phyloP scores from a whole-genome alignment of 2,797 vertebrate genomes.

The Vultur gryphus region DNA sequence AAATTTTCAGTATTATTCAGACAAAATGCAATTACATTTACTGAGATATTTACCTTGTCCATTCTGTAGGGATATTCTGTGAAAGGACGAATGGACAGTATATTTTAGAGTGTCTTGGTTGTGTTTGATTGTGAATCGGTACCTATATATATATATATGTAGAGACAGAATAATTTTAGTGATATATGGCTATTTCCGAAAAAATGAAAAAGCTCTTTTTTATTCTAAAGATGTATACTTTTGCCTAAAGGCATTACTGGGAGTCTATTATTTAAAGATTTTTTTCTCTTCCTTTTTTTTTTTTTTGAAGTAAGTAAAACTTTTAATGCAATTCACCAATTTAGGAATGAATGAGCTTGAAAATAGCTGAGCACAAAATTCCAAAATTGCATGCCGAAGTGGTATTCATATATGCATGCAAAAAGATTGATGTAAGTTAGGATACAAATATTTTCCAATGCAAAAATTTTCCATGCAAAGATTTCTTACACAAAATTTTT shows the following conservation, averaged over 20 bases:
- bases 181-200: neutral
- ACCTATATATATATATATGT: neutral
- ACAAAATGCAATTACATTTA: neutral
- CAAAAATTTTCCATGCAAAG: neutral
- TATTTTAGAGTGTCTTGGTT: neutral
- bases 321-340: neutral
- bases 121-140: neutral
- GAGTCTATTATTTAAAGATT: neutral
- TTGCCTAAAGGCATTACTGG: neutral
- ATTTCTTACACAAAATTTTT: conserved; percentile 6
- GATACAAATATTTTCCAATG: neutral
- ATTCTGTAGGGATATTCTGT: neutral
- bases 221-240: neutral
- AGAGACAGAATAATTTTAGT: neutral
- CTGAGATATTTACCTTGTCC: neutral
- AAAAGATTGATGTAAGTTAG: neutral
- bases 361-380: conserved; percentile 5
- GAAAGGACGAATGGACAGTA: neutral
- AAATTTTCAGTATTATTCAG: neutral
- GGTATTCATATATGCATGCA: neutral
- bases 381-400: neutral
- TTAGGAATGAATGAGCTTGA: neutral
- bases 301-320: neutral
- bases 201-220: neutral
- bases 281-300: neutral